Evolutionary conservation across 2,113 vertebrate genomes (phyloP), one percentile per base, ranked within the genome.

Genomic region (Etia nguti): DNA sequence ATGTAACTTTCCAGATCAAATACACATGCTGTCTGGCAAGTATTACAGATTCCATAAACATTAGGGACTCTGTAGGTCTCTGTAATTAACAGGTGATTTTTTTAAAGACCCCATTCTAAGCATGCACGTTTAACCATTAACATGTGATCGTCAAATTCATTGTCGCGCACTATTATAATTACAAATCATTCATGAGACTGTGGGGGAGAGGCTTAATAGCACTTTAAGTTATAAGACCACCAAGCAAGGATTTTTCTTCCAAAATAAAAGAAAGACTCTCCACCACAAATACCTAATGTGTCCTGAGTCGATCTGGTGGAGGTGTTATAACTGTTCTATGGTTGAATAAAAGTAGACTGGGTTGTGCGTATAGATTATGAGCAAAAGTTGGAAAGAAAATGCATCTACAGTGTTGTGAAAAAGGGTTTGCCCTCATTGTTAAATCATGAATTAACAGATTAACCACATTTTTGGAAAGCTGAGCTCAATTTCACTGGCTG

Each of bases 1-100:
- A 77, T 85, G 48, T 13, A 79, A 59, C 41, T 91, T 80, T 86
- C 80, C 60, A 85, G 80, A 91, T 92, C 73, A 86, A 87, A 92
- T 1, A 18, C 90, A 91, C 24, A 62, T 77, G 43, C 34, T 20
- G 55, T 55, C 65, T 55, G 54, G 83, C 46, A 50, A 60, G 43
- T 48, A 8, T 18, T 18, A 29, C 41, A 24, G 56, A 56, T 22
- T 31, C 46, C 59, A 70, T 82, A 82, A 54, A 75, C 57, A 68
- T 52, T 82, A 8, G 24, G 29, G 56, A 36, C 73, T 22, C 8
- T 70, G n/a, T 10, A 43, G 38, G 65, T n/a, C 85, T 84, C 38
- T 75, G n/a, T 13, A 36, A 48, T 48, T 75, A 24, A 18, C 68
- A 75, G 68, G 22, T 6, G 43, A 57, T 56, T 4, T 80, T 62